A percentile compares a stretch with the other conserved stretches of the same genome.
Evolutionary conservation across 2,113 vertebrate species (phyloP).

Genomic region (Ascaphus truei): DNA sequence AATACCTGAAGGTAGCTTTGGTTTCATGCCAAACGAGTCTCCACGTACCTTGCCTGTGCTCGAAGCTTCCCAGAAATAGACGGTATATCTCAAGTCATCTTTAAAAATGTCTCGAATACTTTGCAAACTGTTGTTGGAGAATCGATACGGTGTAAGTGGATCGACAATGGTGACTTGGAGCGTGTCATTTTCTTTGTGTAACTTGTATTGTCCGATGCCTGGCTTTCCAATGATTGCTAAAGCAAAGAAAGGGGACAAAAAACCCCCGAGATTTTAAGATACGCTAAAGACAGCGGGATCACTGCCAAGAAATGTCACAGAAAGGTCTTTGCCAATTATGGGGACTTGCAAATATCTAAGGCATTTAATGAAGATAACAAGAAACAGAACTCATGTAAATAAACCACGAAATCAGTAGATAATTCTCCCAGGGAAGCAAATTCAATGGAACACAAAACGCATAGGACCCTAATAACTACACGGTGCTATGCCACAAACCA

Average conservation of each 20-base stretch:
- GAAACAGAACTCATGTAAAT: too few species aligned
- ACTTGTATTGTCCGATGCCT: constrained; percentile 54
- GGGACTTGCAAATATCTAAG: too few species aligned
- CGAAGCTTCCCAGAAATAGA: constrained; percentile 73
- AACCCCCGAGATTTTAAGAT: background rate
- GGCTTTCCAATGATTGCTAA: constrained; percentile 76
- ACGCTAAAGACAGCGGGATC: too few species aligned
- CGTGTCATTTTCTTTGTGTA: constrained; percentile 44
- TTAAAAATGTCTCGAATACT: constrained; percentile 76
- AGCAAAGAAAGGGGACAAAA: constrained; percentile 21
- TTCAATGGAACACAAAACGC: too few species aligned
- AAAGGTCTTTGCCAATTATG: too few species aligned
- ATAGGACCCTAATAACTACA: too few species aligned
- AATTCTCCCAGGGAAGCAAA: too few species aligned
- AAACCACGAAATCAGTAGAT: too few species aligned
- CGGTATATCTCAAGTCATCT: constrained; percentile 67
- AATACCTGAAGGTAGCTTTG: too few species aligned
- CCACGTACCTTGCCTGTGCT: constrained; percentile 81
- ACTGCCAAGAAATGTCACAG: too few species aligned
- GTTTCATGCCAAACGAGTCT: background rate
- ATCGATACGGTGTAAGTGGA: constrained; percentile 58
- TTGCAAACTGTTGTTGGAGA: constrained; percentile 48
- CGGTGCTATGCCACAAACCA: too few species aligned
- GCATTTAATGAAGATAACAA: too few species aligned
- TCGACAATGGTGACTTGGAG: constrained; percentile 66